Evolutionary conservation across 2,888 invertebrate species (phyloP), one percentile per base, ranked within the genome.

Genomic region (Bellardia bayeri): DNA sequence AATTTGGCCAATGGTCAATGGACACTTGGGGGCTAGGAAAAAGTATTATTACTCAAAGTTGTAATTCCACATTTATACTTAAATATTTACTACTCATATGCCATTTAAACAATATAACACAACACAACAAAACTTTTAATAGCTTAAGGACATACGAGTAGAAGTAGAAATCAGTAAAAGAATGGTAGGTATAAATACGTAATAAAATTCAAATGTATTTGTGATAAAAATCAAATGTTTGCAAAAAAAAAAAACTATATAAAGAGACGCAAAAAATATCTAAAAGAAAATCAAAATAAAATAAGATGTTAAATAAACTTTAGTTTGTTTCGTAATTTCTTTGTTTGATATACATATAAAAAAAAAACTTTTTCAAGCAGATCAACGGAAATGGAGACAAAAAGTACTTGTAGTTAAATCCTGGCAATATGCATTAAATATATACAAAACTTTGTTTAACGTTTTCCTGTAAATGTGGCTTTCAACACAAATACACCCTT

Each of bases 191-290:
- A 81, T 82, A 85, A 85, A 91, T 91, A 91, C 90, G 90, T 91
- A 92, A 92, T 92, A 92, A 92, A 92, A 92, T 92, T 92, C 92
- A 92, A 92, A 92, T 92, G 92, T 92, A 90, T 85, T 91, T 91
- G 91, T 91, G 92, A 92, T 92, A 92, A 92, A 92, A 92, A 92
- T 92, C 92, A 92, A 92, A 92, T 91, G 90, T 90, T 85, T 64
- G 74, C 49, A 45, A 78, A 78, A 82, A 42, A 2, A n/a, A 16
- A 37, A 16, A 11, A 51, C 3, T 23, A 51, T 51, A 40, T 51
- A 76, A 68, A 49, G 13, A 71, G 68, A 74, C 37, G 64, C 56
- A 58, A 54, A 51, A 58, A n/a, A 58, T 11, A 69, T 30, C 23
- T 23, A 75, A 68, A 40, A 51, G 23, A 82, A 83, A 54, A 64